These are phyloP conservation scores for Mormyrops attenuatus DNA, from an alignment of 2,797 vertebrate species.

Conservation along the genomic window DNA sequence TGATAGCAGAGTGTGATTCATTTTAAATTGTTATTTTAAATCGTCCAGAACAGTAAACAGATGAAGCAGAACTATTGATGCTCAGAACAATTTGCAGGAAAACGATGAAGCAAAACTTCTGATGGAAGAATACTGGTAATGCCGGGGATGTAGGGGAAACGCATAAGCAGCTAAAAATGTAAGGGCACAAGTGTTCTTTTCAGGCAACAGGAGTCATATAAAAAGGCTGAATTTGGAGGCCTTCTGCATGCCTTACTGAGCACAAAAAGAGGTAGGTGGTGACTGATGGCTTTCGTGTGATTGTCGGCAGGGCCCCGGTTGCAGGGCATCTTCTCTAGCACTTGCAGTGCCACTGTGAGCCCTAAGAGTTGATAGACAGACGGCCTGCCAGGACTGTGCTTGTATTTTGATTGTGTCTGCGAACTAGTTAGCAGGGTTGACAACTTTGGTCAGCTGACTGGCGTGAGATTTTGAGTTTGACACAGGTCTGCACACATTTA, in stretches of 20 bases:
- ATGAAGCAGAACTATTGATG: not conserved
- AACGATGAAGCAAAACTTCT: not conserved
- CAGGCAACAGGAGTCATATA: constrained; percentile 32
- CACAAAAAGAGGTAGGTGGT: constrained; percentile 22
- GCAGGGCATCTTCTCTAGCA: not conserved
- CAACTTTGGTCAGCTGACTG: not conserved
- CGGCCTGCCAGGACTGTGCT: not conserved
- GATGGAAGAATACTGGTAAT: not conserved
- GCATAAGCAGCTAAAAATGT: constrained; percentile 36
- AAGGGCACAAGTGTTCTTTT: constrained; percentile 32
- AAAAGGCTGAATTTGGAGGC: constrained; percentile 20
- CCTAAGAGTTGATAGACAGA: not conserved
- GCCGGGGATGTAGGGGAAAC: constrained; percentile 4
- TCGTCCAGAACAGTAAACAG: not conserved
- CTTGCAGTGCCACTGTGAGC: not conserved
- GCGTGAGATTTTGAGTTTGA: not conserved
- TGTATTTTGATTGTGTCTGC: not conserved
- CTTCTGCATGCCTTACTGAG: constrained; percentile 24
- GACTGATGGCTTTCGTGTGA: constrained; percentile 8
- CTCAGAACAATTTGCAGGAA: not conserved
- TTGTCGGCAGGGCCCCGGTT: not conserved
- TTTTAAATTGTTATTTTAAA: not conserved
- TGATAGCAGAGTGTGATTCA: not conserved
- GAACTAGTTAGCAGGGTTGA: not conserved
- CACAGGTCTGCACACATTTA: not conserved